phyloP scores from a whole-genome alignment of 2,888 invertebrate species.

The Drosophila engyochracea region DNA sequence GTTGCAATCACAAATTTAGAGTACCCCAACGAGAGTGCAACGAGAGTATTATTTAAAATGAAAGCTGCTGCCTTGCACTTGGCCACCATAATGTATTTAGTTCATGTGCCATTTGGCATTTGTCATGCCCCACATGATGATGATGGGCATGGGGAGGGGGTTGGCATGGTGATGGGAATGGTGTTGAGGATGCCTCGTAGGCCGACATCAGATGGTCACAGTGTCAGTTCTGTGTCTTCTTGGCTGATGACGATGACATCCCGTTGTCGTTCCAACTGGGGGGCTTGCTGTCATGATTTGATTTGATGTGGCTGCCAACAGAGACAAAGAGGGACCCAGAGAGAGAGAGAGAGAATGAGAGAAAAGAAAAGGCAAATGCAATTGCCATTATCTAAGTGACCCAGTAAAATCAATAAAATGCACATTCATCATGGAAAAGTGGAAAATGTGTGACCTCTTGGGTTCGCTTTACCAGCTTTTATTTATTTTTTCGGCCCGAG shows the following conservation, averaged over 20 bases:
- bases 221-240: constrained; percentile 4
- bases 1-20: neutral
- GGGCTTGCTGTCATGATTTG: constrained; percentile 36
- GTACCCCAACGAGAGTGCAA: neutral
- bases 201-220: constrained; percentile 1
- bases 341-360: too few species aligned
- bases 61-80: constrained; percentile 52
- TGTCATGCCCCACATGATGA: constrained; percentile 14
- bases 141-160: neutral
- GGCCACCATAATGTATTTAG: constrained; percentile 31
- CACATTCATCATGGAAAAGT: constrained; percentile 57
- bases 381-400: constrained; percentile 59
- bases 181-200: constrained; percentile 11
- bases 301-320: constrained; percentile 38
- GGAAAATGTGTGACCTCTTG: constrained; percentile 18
- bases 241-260: constrained; percentile 46
- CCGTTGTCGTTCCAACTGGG: constrained; percentile 33
- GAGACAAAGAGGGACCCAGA: neutral
- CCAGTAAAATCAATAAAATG: constrained; percentile 66
- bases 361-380: constrained; percentile 26
- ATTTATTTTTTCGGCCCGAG: constrained; percentile 5
- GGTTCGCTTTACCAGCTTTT: constrained; percentile 2
- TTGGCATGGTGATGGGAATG: neutral
- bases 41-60: constrained; percentile 16
- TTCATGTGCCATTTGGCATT: constrained; percentile 19